phyloP scores from a whole-genome alignment of 2,888 invertebrate species.

The Limenitis camilla region DNA sequence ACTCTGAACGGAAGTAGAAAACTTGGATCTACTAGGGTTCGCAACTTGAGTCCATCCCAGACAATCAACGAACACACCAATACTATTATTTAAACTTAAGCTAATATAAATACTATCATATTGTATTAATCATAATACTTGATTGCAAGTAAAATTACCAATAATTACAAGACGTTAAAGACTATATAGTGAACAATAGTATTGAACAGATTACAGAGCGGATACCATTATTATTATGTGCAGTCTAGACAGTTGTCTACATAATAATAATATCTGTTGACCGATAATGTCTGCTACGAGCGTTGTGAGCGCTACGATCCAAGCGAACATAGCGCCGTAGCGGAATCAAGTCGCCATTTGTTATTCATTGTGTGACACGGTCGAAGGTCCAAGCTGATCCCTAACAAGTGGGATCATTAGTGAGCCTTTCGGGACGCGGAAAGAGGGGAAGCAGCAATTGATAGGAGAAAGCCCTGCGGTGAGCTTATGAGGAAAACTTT shows the following conservation, averaged over 20 bases:
- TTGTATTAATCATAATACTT: no score
- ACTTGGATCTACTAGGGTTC: no score
- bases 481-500: conserved; percentile 69
- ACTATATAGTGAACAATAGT: no score
- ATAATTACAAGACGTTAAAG: no score
- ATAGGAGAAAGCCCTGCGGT: conserved; percentile 68
- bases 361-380: conserved; percentile 69
- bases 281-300: conserved; percentile 17
- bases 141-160: no score
- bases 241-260: conserved; percentile 1
- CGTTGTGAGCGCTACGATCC: conserved; percentile 13
- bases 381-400: conserved; percentile 66
- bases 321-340: conserved; percentile 30
- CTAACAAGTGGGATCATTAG: conserved; percentile 74
- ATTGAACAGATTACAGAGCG: no score
- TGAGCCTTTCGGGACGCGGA: conserved; percentile 37
- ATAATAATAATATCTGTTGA: not conserved
- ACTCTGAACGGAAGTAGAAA: no score
- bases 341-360: conserved; percentile 63
- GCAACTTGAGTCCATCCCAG: no score
- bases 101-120: no score
- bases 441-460: conserved; percentile 48
- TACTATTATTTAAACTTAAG: no score
- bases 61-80: no score
- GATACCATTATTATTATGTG: not conserved